These are phyloP conservation scores for Mellivora capensis DNA, from an alignment of 2,113 vertebrate genomes.

Conservation along the genomic window DNA sequence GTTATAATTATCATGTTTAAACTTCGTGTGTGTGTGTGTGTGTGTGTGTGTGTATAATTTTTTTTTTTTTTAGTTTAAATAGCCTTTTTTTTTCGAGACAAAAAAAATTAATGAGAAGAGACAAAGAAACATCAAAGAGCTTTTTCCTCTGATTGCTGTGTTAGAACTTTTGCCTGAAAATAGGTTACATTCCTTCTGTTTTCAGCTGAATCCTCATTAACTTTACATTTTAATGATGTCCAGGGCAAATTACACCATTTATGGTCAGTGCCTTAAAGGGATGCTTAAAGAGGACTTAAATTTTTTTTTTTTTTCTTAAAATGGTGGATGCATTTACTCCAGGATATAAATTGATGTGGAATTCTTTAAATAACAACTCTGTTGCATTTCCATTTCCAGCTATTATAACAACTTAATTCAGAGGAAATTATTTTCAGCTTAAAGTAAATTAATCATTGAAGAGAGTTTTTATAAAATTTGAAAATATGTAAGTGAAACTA, in stretches of 20 bases:
- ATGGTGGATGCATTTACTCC: slow-evolving; percentile 76
- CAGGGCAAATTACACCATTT: slow-evolving; percentile 84
- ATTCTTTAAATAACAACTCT: slow-evolving; percentile 67
- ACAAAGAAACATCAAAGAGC: slow-evolving; percentile 95
- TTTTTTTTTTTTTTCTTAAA: slow-evolving; percentile 69
- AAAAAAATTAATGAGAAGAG: slow-evolving; percentile 95
- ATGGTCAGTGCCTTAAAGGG: slow-evolving; percentile 85
- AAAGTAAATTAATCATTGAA: slow-evolving; percentile 51
- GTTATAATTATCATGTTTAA: slow-evolving; percentile 87
- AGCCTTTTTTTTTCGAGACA: slow-evolving; percentile 85
- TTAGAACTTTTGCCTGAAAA: slow-evolving; percentile 94
- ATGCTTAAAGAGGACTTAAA: slow-evolving; percentile 83
- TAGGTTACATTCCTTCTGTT: slow-evolving; percentile 92
- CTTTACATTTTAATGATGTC: slow-evolving; percentile 96
- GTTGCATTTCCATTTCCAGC: slow-evolving; percentile 31
- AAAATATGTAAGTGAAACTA: slow-evolving; percentile 55
- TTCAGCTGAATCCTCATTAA: slow-evolving; percentile 94
- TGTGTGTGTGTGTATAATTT: neutral
- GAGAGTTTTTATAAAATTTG: slow-evolving; percentile 60
- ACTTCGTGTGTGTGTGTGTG: slow-evolving; percentile 70
- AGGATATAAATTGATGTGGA: slow-evolving; percentile 77
- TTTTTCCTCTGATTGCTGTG: slow-evolving; percentile 91
- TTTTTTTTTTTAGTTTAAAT: slow-evolving; percentile 82
- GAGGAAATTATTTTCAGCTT: slow-evolving; percentile 48
- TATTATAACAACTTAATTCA: slow-evolving; percentile 47